Evolutionary conservation across 2,797 vertebrate genomes (phyloP), one percentile per base, ranked within the genome.

Genomic region (Sitta carolinensis): DNA sequence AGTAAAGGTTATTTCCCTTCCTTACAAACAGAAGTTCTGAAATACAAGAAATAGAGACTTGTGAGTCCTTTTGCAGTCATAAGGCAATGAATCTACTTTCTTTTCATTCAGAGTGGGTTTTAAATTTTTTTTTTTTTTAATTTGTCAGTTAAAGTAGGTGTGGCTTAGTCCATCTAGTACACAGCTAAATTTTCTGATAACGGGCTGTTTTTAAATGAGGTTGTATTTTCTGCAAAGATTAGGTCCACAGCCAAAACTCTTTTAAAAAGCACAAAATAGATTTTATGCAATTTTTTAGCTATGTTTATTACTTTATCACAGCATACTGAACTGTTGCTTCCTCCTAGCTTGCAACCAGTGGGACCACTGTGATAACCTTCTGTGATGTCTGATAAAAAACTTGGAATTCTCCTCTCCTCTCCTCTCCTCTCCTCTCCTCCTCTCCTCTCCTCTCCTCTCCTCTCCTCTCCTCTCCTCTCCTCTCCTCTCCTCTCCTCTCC

Each of bases 1-100:
- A 97, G 98, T 96, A 98, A 98, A 98, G 98, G 98, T 98, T 98
- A 97, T 98, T 98, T 98, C 97, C 98, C 95, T 97, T 97, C 89
- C 97, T 97, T 98, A 97, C 89, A 96, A 97, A 97, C 89, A 98
- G 93, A 98, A 98, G 80, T 98, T 98, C 81, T 64, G 95, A 97
- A 97, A 97, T 95, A 96, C 94, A 96, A 86, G 89, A 94, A 96
- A 96, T 68, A 84, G 72, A 95, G 76, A 87, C 38, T 83, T 92
- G 82, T 87, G 80, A 90, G 86, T 76, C 69, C 89, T 93, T 90
- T 93, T 93, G 58, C 66, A 79, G 47, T 89, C 57, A 54, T 92
- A 94, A 97, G 84, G 67, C 78, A 94, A 88, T 68, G 63, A 92
- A 93, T 90, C 92, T 89, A 81, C 58, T 50, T 67, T 95, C 93